These are phyloP conservation scores for Pangasius sanitwongsei DNA, from an alignment of 2,797 vertebrate species.

Conservation along the genomic window DNA sequence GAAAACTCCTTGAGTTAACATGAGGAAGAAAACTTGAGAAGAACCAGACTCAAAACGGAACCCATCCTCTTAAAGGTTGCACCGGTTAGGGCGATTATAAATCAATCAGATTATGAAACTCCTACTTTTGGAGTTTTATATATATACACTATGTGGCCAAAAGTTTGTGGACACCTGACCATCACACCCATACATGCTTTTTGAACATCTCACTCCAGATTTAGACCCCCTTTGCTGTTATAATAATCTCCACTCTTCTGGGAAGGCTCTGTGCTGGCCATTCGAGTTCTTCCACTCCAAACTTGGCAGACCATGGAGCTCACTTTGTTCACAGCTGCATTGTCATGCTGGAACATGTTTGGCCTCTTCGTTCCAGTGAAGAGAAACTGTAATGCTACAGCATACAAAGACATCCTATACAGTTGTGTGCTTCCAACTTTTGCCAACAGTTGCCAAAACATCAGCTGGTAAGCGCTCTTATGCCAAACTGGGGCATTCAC, in stretches of 20 bases:
- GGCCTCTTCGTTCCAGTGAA: not conserved
- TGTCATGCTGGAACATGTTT: not conserved
- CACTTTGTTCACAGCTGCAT: not conserved
- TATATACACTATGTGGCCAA: too few species aligned
- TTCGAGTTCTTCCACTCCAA: not conserved
- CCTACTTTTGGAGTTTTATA: not conserved
- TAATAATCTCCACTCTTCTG: too few species aligned
- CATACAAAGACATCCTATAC: not conserved
- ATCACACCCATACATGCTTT: too few species aligned
- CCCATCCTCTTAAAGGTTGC: too few species aligned
- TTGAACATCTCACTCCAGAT: too few species aligned
- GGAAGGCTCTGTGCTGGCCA: not conserved
- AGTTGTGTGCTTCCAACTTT: not conserved
- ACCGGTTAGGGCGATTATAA: not conserved
- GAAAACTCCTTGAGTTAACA: not conserved
- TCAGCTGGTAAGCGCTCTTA: not conserved
- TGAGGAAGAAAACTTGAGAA: too few species aligned
- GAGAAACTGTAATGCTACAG: not conserved
- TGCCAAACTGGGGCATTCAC: not conserved
- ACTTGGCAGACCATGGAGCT: not conserved
- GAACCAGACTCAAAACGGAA: too few species aligned
- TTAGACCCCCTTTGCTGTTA: too few species aligned
- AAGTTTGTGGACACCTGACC: too few species aligned
- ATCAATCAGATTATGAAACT: not conserved
- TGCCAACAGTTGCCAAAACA: not conserved